Base-by-base conservation (phyloP, 2,888 invertebrate genomes). In the Tryphoninae sp. region DNA sequence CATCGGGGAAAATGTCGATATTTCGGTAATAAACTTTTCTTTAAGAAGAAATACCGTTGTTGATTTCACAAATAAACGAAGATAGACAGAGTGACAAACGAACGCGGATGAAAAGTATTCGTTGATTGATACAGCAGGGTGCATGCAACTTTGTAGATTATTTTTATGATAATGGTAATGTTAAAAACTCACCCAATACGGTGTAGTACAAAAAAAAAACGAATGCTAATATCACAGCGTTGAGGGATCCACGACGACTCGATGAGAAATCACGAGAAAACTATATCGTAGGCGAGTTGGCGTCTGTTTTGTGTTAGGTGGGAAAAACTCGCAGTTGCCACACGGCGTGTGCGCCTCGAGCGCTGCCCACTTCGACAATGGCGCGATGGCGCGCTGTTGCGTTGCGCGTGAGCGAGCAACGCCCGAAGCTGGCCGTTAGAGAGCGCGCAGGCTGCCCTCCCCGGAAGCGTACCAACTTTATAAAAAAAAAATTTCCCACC, bases 281-380 rank as follows among this genome's bases (percentile, higher is more conserved):
- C 65, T 59, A 68, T 69, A 78, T 62, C 26, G 71, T 69, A 73
- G 65, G 22, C 80, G 11, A 59, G 26, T 59, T 59, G 53, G 81
- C 83, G 81, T 80, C 78, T 71, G 49, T 73, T 49, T 72, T 59
- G 58, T 62, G 33, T 45, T 26, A 51, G 23, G 58, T 26, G 73
- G 33, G 65, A 68, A 75, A 75, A 69, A 62, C 58, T 73, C 59
- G 72, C 76, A 77, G 82, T 80, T 83, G 81, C 82, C 83, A 81
- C 83, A 74, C 87, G 86, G 86, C 88, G 88, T 89, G 87, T 89
- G 88, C 89, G 88, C 88, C 87, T 87, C 87, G 86, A 86, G 89
- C 89, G 90, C 90, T 89, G 90, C 89, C 90, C 88, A 87, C 89
- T 88, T 88, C 89, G 89, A 90, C 89, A 90, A 90, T 91, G 91